These are phyloP conservation scores for Pantelozetes paolii DNA, from an alignment of 2,888 invertebrate genomes.

Conservation along the genomic window DNA sequence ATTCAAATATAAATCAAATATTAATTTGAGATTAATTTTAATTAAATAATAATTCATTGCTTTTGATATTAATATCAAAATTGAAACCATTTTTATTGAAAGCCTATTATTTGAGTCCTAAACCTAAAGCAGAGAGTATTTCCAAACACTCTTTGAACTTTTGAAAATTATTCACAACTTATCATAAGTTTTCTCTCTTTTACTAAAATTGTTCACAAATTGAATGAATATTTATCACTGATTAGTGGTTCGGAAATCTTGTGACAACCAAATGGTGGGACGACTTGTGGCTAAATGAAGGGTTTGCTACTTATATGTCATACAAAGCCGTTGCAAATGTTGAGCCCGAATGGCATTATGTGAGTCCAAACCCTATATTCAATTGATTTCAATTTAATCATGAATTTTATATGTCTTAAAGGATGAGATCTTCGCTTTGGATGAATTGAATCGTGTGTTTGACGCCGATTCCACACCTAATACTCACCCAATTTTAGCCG, in stretches of 20 bases:
- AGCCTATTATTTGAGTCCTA: too few species aligned
- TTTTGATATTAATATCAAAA: too few species aligned
- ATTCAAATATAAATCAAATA: too few species aligned
- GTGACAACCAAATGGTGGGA: constrained; percentile 66
- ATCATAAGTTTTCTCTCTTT: too few species aligned
- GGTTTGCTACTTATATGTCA: constrained; percentile 39
- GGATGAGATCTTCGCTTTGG: constrained; percentile 71
- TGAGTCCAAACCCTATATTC: constrained; percentile 34
- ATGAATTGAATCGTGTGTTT: constrained; percentile 72
- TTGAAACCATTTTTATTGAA: too few species aligned
- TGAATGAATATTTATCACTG: too few species aligned
- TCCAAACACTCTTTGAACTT: too few species aligned
- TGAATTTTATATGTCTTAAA: constrained; percentile 10
- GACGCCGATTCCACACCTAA: constrained; percentile 72
- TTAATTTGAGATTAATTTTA: too few species aligned
- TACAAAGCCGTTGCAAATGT: constrained; percentile 61
- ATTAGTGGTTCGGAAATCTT: constrained; percentile 45
- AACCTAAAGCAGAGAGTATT: too few species aligned
- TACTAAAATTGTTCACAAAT: too few species aligned
- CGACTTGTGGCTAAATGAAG: constrained; percentile 81
- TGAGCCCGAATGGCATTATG: constrained; percentile 65
- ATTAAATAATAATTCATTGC: too few species aligned
- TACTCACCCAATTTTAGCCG: constrained; percentile 77
- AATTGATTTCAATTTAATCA: neutral
- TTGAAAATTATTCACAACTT: too few species aligned